phyloP scores from a whole-genome alignment of 2,888 invertebrate genomes.

The Lepetodrilus schrolli region DNA sequence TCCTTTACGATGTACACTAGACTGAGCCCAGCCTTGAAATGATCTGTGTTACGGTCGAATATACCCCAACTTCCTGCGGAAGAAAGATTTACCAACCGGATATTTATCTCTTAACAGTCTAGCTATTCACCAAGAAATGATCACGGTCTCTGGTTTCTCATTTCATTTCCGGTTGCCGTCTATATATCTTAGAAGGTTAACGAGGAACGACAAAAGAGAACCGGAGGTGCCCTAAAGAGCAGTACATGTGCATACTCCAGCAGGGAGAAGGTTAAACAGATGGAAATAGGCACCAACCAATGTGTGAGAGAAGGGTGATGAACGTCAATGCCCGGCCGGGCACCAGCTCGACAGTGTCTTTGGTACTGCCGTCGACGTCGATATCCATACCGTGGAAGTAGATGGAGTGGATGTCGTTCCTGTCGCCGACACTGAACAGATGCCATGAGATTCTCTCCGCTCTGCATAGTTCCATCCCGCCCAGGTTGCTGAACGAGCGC shows the following conservation, averaged over 20 bases:
- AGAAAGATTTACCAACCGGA: too few relatives aligned
- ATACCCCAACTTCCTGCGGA: conserved; percentile 46
- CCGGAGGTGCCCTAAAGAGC: too few relatives aligned
- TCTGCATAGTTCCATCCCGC: conserved; percentile 27
- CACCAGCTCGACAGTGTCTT: conserved; percentile 24
- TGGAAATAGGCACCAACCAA: conserved; percentile 3
- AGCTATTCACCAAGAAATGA: background rate
- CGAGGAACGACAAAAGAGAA: too few relatives aligned
- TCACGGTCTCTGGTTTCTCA: background rate
- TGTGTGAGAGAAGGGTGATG: background rate
- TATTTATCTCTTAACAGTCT: too few relatives aligned
- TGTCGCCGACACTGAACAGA: conserved; percentile 33
- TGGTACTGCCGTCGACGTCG: background rate
- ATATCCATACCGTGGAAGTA: conserved; percentile 37
- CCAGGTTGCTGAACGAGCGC: conserved; percentile 31
- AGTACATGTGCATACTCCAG: too few relatives aligned
- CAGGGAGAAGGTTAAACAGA: too few relatives aligned
- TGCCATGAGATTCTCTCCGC: conserved; percentile 33
- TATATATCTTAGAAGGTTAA: too few relatives aligned
- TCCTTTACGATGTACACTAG: conserved; percentile 46
- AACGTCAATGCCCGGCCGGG: conserved; percentile 16
- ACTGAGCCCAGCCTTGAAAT: conserved; percentile 49
- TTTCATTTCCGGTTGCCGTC: too few relatives aligned
- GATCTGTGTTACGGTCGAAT: conserved; percentile 46
- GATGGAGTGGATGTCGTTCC: conserved; percentile 37